Percentiles rank a stretch among this genome's conserved stretches.
These are phyloP conservation scores for Hydriomena furcata DNA, from an alignment of 2,888 invertebrate species.

Conservation along the genomic window DNA sequence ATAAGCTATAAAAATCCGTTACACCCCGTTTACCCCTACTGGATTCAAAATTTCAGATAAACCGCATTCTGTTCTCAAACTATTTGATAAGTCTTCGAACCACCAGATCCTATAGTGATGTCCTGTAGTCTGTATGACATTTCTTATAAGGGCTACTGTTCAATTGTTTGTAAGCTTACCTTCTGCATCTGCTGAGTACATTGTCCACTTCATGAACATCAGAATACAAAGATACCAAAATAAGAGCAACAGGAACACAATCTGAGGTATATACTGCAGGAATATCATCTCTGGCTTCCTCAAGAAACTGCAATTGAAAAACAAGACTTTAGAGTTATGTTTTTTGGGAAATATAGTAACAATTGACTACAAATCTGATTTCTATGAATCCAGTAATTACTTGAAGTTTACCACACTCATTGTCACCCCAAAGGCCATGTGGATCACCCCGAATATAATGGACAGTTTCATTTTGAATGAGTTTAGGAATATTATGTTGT, in stretches of 20 bases:
- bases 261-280: slow-evolving; percentile 88
- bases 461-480: slow-evolving; percentile 91
- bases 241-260: slow-evolving; percentile 86
- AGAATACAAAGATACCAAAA: slow-evolving; percentile 87
- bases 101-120: too few relatives aligned
- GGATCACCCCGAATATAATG: slow-evolving; percentile 87
- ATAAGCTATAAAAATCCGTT: too few relatives aligned
- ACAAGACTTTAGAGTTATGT: slow-evolving; percentile 10
- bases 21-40: too few relatives aligned
- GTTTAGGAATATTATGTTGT: slow-evolving; percentile 89
- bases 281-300: slow-evolving; percentile 74
- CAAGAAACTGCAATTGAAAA: slow-evolving; percentile 69
- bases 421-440: slow-evolving; percentile 89
- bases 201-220: slow-evolving; percentile 88
- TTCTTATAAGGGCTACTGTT: too few relatives aligned
- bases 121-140: too few relatives aligned
- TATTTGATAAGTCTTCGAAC: too few relatives aligned
- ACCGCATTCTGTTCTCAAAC: too few relatives aligned
- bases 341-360: slow-evolving; percentile 27
- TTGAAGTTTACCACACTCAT: slow-evolving; percentile 85
- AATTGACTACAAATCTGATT: slow-evolving; percentile 55
- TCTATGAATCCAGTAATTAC: slow-evolving; percentile 83
- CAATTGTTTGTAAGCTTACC: slow-evolving; percentile 50
- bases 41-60: too few relatives aligned
- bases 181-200: slow-evolving; percentile 72